Conservation (phyloP, 2,113 vertebrate species). For the Lophura nycthemera region DNA sequence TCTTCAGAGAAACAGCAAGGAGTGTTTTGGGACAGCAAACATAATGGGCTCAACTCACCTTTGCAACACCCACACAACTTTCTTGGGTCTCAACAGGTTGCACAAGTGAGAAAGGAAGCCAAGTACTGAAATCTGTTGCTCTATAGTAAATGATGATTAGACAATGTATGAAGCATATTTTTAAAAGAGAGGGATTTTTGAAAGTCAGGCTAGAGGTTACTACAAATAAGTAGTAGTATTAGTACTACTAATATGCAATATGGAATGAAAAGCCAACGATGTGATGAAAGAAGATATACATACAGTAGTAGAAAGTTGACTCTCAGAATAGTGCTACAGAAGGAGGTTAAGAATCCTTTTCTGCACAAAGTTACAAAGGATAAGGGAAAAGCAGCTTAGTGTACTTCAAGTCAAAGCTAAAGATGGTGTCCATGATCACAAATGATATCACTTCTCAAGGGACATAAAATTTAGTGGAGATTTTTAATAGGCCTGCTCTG, state of each 20-base stretch:
- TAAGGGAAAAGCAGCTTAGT: conserved; percentile 12
- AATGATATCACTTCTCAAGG: neutral
- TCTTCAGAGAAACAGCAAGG: neutral
- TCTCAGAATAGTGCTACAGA: neutral
- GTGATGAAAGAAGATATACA: conserved; percentile 47
- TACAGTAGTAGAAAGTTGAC: conserved; percentile 27
- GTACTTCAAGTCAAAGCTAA: conserved; percentile 62
- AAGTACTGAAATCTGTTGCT: neutral
- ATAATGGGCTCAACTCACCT: neutral
- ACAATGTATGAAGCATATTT: neutral
- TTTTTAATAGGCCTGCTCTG: neutral
- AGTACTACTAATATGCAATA: neutral
- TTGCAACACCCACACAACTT: neutral
- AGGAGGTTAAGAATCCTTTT: conserved; percentile 58
- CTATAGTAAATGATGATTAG: neutral
- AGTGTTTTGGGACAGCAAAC: neutral
- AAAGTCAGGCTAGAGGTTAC: conserved; percentile 32
- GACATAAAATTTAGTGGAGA: conserved; percentile 9
- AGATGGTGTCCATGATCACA: neutral
- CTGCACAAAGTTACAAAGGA: conserved; percentile 54
- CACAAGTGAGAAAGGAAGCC: neutral
- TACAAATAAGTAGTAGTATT: neutral
- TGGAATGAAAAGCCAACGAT: conserved; percentile 46
- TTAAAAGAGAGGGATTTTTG: neutral
- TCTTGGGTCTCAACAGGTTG: neutral